Conservation (phyloP, 92 coral and sea anemone species). For the Epizoanthus illoricatus region DNA sequence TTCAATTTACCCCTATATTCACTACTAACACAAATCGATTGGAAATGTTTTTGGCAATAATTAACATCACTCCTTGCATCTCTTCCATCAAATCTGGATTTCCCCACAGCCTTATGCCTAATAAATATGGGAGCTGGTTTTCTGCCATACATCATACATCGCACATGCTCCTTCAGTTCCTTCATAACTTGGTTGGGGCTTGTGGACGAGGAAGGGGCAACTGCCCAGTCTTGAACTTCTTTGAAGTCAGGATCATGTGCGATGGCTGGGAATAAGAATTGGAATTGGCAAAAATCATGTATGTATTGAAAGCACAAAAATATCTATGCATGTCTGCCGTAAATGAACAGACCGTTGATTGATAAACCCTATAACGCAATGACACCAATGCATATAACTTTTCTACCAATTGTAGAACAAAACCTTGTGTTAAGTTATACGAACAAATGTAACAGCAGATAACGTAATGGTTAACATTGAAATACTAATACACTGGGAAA, state of each 20-base stretch:
- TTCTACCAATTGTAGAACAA: too few relatives aligned
- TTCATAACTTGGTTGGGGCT: conserved; percentile 23
- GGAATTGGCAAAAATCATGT: too few relatives aligned
- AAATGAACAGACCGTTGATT: too few relatives aligned
- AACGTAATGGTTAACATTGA: too few relatives aligned
- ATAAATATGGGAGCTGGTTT: conserved; percentile 39
- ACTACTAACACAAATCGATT: conserved; percentile 30
- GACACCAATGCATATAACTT: too few relatives aligned
- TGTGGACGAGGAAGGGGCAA: conserved; percentile 49
- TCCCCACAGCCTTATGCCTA: conserved; percentile 18
- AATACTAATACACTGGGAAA: too few relatives aligned
- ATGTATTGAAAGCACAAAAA: too few relatives aligned
- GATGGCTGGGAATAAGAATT: conserved; percentile 40
- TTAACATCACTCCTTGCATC: not conserved
- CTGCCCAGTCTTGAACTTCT: conserved; percentile 59
- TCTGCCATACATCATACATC: conserved; percentile 47
- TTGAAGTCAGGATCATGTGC: conserved; percentile 48
- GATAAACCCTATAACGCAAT: too few relatives aligned
- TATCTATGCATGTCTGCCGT: too few relatives aligned
- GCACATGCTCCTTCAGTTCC: conserved; percentile 42
- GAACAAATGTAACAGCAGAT: too few relatives aligned
- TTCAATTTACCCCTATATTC: conserved; percentile 31
- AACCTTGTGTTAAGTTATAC: too few relatives aligned
- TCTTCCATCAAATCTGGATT: conserved; percentile 28
- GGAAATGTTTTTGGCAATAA: conserved; percentile 52